Base-by-base conservation (phyloP, 2,888 invertebrate species). In the Mimas tiliae region DNA sequence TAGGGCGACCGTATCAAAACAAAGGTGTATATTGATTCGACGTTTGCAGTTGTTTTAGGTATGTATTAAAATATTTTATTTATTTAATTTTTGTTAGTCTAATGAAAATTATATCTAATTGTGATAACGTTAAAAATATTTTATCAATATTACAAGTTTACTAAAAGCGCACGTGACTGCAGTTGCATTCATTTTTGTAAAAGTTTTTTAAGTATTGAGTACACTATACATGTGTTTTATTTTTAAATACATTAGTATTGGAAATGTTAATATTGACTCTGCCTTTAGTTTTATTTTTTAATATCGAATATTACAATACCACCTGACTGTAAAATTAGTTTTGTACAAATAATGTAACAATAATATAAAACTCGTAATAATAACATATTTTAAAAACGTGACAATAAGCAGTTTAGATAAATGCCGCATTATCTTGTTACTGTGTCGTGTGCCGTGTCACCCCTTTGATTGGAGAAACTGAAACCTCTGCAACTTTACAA, bases 11-110 rank as follows among this genome's bases (percentile, higher is more conserved):
- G 77, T 83, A 86, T 80, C 84, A 91, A 90, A 89, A 89, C 88
- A 89, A 88, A 89, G 82, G 86, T 88, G 85, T 87, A 77, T 83
- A 90, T 89, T 78, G 91, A 91, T 91, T 89, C 73, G 77, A 80
- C 78, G 83, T 79, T 81, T 81, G 81, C 82, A 81, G 80, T 81
- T 83, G 82, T 80, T 83, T 79, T 74, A 76, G 77, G 70, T 69
- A 73, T 78, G 82, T 82, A 74, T 69, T 78, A 75, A 73, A 47
- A 16, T 19, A 6, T 47, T 11, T 42, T 16, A 33, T 47, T 8
- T 14, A 63, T 47, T 16, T 38, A 34, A 3, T 27, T 38, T 58
- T 58, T 14, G 42, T 19, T 42, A 14, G 38, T 42, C 9, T 58
- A 16, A 12, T 42, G 6, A 42, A 16, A 19, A 19, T 38, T 19